These are phyloP conservation scores for Tetramorium parvispinum DNA, from an alignment of 1,140 invertebrate species.

Conservation along the genomic window DNA sequence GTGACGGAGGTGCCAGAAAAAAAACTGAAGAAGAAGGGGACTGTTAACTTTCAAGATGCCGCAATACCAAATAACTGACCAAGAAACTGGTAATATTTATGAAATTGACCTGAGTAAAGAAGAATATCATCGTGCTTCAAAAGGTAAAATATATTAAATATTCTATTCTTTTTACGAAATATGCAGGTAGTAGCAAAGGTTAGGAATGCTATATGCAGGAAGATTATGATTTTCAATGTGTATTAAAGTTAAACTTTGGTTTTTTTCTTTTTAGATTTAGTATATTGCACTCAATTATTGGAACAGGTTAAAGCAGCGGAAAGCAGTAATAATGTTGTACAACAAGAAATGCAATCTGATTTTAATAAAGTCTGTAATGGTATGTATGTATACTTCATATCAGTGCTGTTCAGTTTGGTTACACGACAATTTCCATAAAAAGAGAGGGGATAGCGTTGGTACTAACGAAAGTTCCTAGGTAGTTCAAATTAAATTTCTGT, in stretches of 20 bases:
- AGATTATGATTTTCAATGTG: neutral
- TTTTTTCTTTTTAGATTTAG: neutral
- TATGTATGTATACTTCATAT: neutral
- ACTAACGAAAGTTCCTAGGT: too few species aligned
- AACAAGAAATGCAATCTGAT: neutral
- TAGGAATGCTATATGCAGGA: neutral
- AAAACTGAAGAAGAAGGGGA: too few species aligned
- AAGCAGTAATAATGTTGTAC: neutral
- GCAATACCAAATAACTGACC: too few species aligned
- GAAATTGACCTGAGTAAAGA: too few species aligned
- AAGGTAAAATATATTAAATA: neutral
- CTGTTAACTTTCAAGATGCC: too few species aligned
- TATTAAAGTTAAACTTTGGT: neutral
- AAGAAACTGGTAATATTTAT: too few species aligned
- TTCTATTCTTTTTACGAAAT: neutral
- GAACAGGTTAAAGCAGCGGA: neutral
- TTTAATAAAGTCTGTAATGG: neutral
- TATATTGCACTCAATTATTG: neutral
- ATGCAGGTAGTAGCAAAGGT: neutral
- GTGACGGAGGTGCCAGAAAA: too few species aligned
- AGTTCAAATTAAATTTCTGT: too few species aligned
- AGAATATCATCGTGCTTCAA: neutral
- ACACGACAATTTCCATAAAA: too few species aligned
- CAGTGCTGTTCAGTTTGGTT: too few species aligned
- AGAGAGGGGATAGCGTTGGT: too few species aligned